Base-by-base conservation (phyloP, 53 echinoderm and acorn worm species). In the Temnopleurus reevesii region DNA sequence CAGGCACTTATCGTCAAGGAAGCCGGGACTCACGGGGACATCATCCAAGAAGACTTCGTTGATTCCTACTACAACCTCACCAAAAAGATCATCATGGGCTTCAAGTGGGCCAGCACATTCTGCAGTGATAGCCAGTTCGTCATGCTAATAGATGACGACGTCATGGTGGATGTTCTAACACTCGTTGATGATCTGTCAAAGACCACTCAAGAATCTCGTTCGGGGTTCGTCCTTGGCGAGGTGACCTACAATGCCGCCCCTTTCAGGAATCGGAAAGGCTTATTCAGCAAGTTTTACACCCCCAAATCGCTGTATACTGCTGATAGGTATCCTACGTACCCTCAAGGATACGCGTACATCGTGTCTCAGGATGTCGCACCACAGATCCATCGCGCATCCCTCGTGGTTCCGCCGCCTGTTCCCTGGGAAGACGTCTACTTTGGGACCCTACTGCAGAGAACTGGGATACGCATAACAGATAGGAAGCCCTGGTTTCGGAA, bases 361-460 rank as follows among this genome's bases (percentile, higher is more conserved):
- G 9, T 71, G 36, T 71, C 71, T n/a, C 36, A 18, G 7, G 71
- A 71, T 27, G 71, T 71, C 71, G 71, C 41, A 71, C 71, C 38
- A 7, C 71, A 27, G 41, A 12, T 71, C 3, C 41, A n/a, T 21
- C 8, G 23, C 15, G 71, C 71, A 4, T 71, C 71, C 21, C 19
- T 2, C 19, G 71, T 38, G 41, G 13, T 71, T 21, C 71, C 71
- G 15, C 71, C 71, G 36, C 71, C 71, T 8, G 71, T 71, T 21
- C 71, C 71, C 1, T 71, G 71, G 71, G 71, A 71, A 4, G 71
- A 71, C 10, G 71, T 71, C 71, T 71, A 71, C 71, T n/a, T 71
- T 6, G 71, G 71, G 3, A 41, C 21, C 7, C 71, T 71, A 2
- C 71, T 71, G 5, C 12, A 41, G n/a, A 71, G 41, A 41, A n/a